Evolutionary conservation across 2,888 invertebrate species (phyloP).

Genomic region (Cartodere bifasciata): DNA sequence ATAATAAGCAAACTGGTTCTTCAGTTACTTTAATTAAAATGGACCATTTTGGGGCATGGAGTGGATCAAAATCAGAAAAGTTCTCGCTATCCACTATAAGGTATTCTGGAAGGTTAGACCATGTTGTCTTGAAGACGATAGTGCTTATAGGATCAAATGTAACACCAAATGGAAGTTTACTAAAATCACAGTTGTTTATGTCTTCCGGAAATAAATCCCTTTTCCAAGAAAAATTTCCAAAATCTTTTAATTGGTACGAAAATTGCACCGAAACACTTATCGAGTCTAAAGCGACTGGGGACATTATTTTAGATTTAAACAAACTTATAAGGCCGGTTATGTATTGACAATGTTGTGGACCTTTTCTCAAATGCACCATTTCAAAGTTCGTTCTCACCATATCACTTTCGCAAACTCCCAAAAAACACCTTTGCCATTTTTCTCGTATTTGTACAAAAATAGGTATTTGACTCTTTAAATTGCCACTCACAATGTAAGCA

Average conservation of each 20-base stretch:
- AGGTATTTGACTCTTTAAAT: conserved; percentile 69
- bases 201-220: conserved; percentile 45
- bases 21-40: conserved; percentile 52
- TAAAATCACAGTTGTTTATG: conserved; percentile 41
- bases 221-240: conserved; percentile 47
- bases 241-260: conserved; percentile 46
- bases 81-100: conserved; percentile 77
- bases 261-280: conserved; percentile 62
- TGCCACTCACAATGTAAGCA: conserved; percentile 67
- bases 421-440: conserved; percentile 65
- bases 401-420: conserved; percentile 68
- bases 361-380: conserved; percentile 72
- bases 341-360: conserved; percentile 71
- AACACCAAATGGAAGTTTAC: conserved; percentile 70
- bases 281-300: conserved; percentile 44
- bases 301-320: conserved; percentile 82
- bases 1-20: conserved; percentile 61
- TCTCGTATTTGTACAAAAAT: conserved; percentile 78
- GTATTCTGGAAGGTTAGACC: conserved; percentile 78
- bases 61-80: conserved; percentile 79
- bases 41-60: conserved; percentile 69
- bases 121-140: conserved; percentile 66
- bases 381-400: conserved; percentile 72
- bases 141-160: conserved; percentile 69
- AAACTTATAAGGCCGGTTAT: conserved; percentile 71